These are phyloP conservation scores for Lepilemur septentrionalis DNA, from an alignment of 2,797 vertebrate species.

Conservation along the genomic window DNA sequence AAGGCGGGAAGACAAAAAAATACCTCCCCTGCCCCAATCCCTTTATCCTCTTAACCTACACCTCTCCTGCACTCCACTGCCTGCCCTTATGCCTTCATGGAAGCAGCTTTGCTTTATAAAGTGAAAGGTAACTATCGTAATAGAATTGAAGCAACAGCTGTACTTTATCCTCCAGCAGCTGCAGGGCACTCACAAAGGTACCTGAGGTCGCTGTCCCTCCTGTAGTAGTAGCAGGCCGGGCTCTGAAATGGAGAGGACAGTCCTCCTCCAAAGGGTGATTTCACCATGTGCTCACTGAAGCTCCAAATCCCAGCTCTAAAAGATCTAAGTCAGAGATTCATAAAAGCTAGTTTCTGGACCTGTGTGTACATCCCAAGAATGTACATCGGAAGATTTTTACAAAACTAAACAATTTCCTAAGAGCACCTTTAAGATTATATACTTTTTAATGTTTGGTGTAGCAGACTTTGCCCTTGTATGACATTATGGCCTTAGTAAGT, in stretches of 20 bases:
- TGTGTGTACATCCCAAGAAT: background rate
- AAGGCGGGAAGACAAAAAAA: background rate
- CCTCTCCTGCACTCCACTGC: rapidly evolving
- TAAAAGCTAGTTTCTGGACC: background rate
- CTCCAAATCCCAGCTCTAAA: background rate
- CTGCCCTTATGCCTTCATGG: too few relatives aligned
- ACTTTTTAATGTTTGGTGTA: background rate
- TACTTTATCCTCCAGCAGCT: background rate
- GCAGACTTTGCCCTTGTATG: background rate
- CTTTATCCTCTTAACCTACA: background rate
- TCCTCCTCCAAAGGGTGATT: background rate
- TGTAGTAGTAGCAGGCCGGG: background rate
- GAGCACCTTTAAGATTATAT: background rate
- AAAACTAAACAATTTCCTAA: background rate
- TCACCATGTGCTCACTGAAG: rapidly evolving
- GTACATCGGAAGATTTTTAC: background rate
- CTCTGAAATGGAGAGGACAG: background rate
- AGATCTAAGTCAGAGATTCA: background rate
- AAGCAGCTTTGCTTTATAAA: background rate
- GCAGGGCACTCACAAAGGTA: background rate
- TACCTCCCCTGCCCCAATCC: rapidly evolving
- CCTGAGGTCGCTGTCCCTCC: background rate
- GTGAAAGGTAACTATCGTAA: background rate
- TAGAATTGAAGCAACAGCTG: background rate
- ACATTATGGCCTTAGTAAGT: background rate